phyloP scores from a whole-genome alignment of 2,888 invertebrate species.

The Rhagium mordax region DNA sequence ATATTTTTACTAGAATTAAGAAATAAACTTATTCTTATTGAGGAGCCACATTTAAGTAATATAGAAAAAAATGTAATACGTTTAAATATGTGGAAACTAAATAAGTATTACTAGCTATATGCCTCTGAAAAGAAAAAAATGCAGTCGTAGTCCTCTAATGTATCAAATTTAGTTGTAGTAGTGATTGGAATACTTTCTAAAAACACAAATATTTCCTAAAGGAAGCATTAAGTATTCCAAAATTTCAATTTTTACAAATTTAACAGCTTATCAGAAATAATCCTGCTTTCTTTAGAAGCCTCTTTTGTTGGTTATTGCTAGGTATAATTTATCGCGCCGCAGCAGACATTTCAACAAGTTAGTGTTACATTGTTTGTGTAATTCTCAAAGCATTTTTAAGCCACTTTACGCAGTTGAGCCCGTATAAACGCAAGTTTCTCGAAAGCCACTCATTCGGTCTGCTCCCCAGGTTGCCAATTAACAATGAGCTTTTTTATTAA shows the following conservation, averaged over 20 bases:
- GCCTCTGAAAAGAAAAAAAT: no score
- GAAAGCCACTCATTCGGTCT: constrained; percentile 50
- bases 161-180: no score
- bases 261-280: no score
- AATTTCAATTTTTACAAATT: no score
- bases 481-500: constrained; percentile 56
- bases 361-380: constrained; percentile 42
- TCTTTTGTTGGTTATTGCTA: constrained; percentile 1
- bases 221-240: background rate
- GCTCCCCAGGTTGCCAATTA: constrained; percentile 56
- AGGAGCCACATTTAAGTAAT: no score
- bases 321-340: constrained; percentile 18
- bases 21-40: no score
- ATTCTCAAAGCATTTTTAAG: constrained; percentile 50
- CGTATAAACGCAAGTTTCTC: constrained; percentile 40
- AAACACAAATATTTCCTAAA: background rate
- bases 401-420: constrained; percentile 45
- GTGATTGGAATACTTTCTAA: background rate
- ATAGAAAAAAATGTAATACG: no score
- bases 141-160: no score
- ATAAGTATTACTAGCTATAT: no score
- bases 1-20: no score
- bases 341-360: constrained; percentile 35
- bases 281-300: background rate
- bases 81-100: no score